phyloP scores from a whole-genome alignment of 2,888 invertebrate genomes.

The Agrotis segetum region DNA sequence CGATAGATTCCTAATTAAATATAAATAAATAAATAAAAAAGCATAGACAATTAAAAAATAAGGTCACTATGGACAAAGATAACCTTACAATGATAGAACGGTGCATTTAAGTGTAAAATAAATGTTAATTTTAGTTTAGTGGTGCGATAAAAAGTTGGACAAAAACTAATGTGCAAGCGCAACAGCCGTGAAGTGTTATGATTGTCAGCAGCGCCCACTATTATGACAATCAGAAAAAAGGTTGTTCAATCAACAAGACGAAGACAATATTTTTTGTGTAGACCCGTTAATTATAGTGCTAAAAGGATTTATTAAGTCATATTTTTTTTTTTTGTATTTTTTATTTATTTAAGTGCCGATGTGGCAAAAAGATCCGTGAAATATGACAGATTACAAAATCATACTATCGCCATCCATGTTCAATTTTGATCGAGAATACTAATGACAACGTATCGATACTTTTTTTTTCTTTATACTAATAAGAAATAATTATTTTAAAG shows the following conservation, averaged over 20 bases:
- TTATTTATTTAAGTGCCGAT: no score
- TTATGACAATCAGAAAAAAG: slow-evolving; percentile 19
- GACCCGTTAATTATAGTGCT: not conserved
- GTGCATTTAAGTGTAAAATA: slow-evolving; percentile 76
- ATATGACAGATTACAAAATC: not conserved
- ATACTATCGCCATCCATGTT: no score
- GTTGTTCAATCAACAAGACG: not conserved
- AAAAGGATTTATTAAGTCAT: no score
- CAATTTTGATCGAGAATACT: no score
- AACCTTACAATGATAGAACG: slow-evolving; percentile 74
- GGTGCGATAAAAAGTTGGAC: slow-evolving; percentile 58
- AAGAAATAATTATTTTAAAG: no score
- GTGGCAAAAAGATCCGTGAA: no score
- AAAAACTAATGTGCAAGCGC: slow-evolving; percentile 54
- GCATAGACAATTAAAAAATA: slow-evolving; percentile 72
- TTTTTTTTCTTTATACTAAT: no score
- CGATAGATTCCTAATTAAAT: slow-evolving; percentile 58
- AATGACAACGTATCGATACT: no score
- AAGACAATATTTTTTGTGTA: slow-evolving; percentile 3
- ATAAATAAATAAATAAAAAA: slow-evolving; percentile 67
- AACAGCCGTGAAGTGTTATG: slow-evolving; percentile 51
- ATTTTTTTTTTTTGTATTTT: no score
- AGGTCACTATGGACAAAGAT: slow-evolving; percentile 70
- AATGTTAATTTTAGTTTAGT: slow-evolving; percentile 70
- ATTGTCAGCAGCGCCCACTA: slow-evolving; percentile 52